phyloP scores from a whole-genome alignment of 1,140 invertebrate species.

The Hermetia illucens region DNA sequence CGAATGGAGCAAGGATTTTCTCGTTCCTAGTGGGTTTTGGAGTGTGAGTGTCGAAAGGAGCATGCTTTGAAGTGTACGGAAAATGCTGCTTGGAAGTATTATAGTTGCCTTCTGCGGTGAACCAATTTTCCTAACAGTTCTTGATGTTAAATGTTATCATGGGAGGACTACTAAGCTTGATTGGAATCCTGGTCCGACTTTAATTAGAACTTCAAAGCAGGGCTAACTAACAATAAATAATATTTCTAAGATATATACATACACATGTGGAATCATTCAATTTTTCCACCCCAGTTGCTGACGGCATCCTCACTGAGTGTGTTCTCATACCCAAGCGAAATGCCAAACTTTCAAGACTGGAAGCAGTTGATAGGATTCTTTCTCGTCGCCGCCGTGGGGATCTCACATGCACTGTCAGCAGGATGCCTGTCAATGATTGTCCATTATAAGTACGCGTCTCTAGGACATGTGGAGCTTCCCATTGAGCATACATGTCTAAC shows the following conservation, averaged over 20 bases:
- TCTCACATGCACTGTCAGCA: slow-evolving; percentile 18
- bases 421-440: slow-evolving; percentile 23
- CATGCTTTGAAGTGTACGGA: too few species aligned
- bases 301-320: slow-evolving; percentile 16
- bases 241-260: background rate
- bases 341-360: slow-evolving; percentile 15
- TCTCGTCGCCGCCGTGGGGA: slow-evolving; percentile 12
- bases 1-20: slow-evolving; percentile 19
- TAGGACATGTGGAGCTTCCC: background rate
- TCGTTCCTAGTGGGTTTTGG: slow-evolving; percentile 25
- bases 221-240: slow-evolving; percentile 13
- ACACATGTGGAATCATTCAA: too few species aligned
- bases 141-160: too few species aligned
- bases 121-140: too few species aligned
- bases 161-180: too few species aligned
- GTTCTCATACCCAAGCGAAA: slow-evolving; percentile 21
- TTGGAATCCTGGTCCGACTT: background rate
- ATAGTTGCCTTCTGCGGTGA: too few species aligned
- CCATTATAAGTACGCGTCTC: slow-evolving; percentile 17
- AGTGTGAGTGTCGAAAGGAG: slow-evolving; percentile 30
- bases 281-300: slow-evolving; percentile 13
- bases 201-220: too few species aligned
- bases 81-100: too few species aligned
- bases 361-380: slow-evolving; percentile 14
- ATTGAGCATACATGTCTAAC: background rate